Conservation (phyloP, 2,797 vertebrate species). For the Dromococcyx pavoninus region DNA sequence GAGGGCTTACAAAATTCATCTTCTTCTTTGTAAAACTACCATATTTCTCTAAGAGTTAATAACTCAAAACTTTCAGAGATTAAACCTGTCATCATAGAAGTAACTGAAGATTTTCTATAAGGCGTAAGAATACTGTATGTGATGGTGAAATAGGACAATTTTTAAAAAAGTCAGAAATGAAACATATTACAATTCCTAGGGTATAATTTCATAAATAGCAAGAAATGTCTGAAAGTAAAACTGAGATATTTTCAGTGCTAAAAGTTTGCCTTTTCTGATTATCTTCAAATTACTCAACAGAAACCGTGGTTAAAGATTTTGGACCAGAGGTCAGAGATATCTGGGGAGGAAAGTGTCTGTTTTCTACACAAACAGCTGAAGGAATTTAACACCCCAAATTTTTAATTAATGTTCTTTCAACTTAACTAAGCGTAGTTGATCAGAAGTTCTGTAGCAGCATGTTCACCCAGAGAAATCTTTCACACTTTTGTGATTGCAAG, state of each 20-base stretch:
- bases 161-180: not conserved
- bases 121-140: not conserved
- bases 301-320: not conserved
- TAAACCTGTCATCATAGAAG: not conserved
- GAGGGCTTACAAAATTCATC: not conserved
- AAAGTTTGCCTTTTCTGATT: not conserved
- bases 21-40: not conserved
- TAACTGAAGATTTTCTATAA: not conserved
- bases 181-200: not conserved
- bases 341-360: not conserved
- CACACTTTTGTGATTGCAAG: not conserved
- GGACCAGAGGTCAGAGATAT: not conserved
- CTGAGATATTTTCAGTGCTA: not conserved
- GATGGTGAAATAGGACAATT: not conserved
- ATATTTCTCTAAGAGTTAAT: not conserved
- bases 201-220: not conserved
- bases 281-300: not conserved
- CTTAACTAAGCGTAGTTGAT: not conserved
- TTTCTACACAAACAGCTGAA: not conserved
- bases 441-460: not conserved
- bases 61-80: not conserved
- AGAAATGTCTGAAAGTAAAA: not conserved
- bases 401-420: not conserved
- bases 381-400: not conserved
- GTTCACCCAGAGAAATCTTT: not conserved